A percentile compares a stretch with the other conserved stretches of the same genome.
Conservation (phyloP, 2,113 vertebrate species). For the Pedetes capensis region DNA sequence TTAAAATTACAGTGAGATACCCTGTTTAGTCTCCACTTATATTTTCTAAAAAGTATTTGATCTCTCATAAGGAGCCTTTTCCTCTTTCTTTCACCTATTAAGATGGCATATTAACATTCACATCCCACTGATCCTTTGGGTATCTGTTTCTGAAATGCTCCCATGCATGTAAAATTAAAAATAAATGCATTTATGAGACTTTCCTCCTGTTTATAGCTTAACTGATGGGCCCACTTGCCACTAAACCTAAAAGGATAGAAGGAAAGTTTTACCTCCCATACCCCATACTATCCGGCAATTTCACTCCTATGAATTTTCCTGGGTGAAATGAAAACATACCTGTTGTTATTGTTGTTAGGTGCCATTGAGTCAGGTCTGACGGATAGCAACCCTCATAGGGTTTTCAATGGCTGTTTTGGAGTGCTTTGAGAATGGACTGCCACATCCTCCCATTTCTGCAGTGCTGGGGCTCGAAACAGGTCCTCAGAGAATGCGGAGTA, state of each 20-base stretch:
- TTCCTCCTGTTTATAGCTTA: background rate
- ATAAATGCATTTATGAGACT: background rate
- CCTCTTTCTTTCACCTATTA: background rate
- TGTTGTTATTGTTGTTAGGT: no score
- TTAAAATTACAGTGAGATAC: background rate
- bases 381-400: no score
- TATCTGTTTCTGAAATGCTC: background rate
- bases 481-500: no score
- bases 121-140: background rate
- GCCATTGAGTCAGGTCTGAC: no score
- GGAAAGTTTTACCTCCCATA: no score
- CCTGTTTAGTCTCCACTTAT: no score
- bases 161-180: background rate
- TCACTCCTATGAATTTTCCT: background rate
- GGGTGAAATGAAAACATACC: background rate
- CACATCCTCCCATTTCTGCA: no score
- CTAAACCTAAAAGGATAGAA: no score
- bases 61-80: background rate
- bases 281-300: background rate
- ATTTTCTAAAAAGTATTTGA: background rate
- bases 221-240: no score
- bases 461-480: no score
- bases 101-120: background rate
- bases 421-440: no score
- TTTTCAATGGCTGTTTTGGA: no score